Evolutionary conservation across 2,888 invertebrate species (phyloP).

Genomic region (Hypolimnas misippus): DNA sequence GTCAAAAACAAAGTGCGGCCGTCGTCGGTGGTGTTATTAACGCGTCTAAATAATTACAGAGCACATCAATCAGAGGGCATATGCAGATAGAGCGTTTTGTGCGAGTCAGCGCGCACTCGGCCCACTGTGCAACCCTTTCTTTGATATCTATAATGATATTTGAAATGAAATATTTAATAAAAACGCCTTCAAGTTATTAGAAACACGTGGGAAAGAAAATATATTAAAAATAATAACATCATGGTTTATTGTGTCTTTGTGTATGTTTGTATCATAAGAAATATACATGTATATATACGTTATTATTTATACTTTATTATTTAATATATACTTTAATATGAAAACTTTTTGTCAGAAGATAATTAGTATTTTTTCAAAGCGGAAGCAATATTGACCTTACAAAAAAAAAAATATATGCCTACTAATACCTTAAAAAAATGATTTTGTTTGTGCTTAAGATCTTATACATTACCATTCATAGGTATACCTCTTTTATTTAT

Average conservation of each 20-base stretch:
- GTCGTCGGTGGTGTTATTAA: conserved; percentile 82
- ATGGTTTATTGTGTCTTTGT: background rate
- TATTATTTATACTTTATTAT: too few relatives aligned
- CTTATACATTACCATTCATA: too few relatives aligned
- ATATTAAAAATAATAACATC: background rate
- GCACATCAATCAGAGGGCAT: conserved; percentile 82
- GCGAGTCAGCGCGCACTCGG: conserved; percentile 79
- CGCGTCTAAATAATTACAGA: conserved; percentile 84
- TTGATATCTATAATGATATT: conserved; percentile 81
- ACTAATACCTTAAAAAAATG: too few relatives aligned
- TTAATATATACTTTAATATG: too few relatives aligned
- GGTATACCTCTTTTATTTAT: too few relatives aligned
- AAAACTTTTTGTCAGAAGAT: too few relatives aligned
- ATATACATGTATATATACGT: too few relatives aligned
- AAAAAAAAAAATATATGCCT: too few relatives aligned
- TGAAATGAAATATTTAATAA: conserved; percentile 71
- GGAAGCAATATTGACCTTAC: too few relatives aligned
- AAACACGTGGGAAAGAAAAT: conserved; percentile 14
- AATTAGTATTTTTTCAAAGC: too few relatives aligned
- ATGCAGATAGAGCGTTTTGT: conserved; percentile 82
- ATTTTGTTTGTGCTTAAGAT: too few relatives aligned
- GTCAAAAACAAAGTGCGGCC: conserved; percentile 82
- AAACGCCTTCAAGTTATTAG: conserved; percentile 55
- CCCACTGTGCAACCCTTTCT: conserved; percentile 81
- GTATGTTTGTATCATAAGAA: background rate